Evolutionary conservation across 2,113 vertebrate genomes (phyloP).

Genomic region (Callospermophilus lateralis): DNA sequence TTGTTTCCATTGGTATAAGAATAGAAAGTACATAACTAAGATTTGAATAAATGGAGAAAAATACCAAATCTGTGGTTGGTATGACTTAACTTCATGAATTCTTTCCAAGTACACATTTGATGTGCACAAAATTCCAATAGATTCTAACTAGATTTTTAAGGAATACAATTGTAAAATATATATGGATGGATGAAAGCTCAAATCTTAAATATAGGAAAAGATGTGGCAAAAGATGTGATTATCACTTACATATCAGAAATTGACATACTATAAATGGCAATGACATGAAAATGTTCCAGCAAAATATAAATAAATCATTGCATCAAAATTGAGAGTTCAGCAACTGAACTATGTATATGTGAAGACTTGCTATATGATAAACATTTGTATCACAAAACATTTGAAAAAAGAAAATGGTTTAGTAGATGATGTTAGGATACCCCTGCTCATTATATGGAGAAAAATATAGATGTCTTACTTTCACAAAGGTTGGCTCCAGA

Average conservation of each 20-base stretch:
- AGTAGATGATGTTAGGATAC: background rate
- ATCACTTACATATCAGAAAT: background rate
- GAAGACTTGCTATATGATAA: background rate
- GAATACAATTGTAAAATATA: conserved; percentile 31
- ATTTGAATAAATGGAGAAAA: conserved; percentile 3
- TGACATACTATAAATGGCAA: background rate
- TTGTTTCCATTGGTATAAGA: conserved; percentile 11
- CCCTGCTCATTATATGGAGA: background rate
- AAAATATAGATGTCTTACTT: conserved; percentile 11
- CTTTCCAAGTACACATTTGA: background rate
- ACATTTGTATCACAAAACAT: background rate
- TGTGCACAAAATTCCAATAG: background rate
- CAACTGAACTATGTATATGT: background rate
- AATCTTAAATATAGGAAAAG: background rate
- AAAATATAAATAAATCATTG: background rate
- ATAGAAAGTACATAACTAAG: background rate
- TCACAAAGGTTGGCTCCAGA: background rate
- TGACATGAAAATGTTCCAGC: background rate
- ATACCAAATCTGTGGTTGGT: background rate
- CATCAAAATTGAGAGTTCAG: background rate
- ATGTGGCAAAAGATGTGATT: background rate
- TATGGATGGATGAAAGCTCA: background rate
- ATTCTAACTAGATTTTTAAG: conserved; percentile 20
- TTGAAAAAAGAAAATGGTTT: background rate
- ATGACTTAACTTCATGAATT: background rate